A percentile compares a stretch with the other conserved stretches of the same genome.
Evolutionary conservation across 2,113 vertebrate genomes (phyloP).

Genomic region (Gymnobelideus leadbeateri): DNA sequence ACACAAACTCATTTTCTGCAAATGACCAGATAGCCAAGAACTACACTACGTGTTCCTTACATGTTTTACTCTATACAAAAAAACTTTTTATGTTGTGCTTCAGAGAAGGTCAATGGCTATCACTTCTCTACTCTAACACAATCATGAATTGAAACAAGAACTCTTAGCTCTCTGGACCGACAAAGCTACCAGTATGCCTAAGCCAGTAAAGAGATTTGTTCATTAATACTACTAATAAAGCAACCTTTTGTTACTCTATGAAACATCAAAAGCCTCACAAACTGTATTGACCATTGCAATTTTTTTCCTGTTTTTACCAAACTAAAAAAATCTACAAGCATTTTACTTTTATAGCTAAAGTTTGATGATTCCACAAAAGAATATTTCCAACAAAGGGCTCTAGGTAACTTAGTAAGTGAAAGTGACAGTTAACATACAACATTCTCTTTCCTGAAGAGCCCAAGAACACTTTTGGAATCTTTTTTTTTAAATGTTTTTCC

Average conservation of each 20-base stretch:
- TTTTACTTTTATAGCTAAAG: constrained; percentile 78
- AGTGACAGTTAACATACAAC: constrained; percentile 38
- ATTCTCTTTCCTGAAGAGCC: constrained; percentile 48
- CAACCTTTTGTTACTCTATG: constrained; percentile 88
- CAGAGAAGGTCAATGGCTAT: constrained; percentile 88
- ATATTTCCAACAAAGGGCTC: constrained; percentile 22
- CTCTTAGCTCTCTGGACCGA: constrained; percentile 85
- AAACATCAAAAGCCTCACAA: constrained; percentile 87
- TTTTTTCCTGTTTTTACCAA: constrained; percentile 78
- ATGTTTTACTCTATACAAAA: constrained; percentile 83
- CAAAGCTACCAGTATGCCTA: constrained; percentile 90
- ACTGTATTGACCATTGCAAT: constrained; percentile 77
- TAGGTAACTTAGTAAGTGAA: constrained; percentile 53
- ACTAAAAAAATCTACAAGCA: constrained; percentile 76
- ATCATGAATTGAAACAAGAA: constrained; percentile 90
- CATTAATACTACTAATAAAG: constrained; percentile 89
- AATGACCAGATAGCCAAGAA: constrained; percentile 50
- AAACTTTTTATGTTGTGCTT: constrained; percentile 88
- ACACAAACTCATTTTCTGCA: constrained; percentile 36
- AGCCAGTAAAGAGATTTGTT: constrained; percentile 89
- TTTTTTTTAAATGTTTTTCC: constrained; percentile 30
- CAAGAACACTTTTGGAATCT: constrained; percentile 39
- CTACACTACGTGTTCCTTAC: constrained; percentile 72
- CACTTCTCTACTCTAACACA: constrained; percentile 87
- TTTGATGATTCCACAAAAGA: constrained; percentile 56